phyloP scores from a whole-genome alignment of 2,113 vertebrate species.

The Petaurus breviceps region DNA sequence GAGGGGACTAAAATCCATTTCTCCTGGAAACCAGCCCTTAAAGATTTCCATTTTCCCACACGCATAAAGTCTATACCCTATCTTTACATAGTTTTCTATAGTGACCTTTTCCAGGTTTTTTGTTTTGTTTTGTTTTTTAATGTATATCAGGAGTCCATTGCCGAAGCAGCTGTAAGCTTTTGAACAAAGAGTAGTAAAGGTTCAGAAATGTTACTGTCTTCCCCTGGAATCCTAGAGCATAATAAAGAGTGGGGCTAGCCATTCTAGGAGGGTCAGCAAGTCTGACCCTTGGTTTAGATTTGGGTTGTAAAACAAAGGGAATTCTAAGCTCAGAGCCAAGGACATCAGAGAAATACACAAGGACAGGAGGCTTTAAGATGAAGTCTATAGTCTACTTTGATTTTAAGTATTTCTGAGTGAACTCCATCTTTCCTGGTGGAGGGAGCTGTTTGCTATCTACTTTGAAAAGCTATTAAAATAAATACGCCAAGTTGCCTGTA shows the following conservation, averaged over 20 bases:
- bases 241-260: not conserved
- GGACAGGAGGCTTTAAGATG: not conserved
- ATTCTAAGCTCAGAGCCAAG: not conserved
- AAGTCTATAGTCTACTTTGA: not conserved
- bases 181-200: not conserved
- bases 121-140: not conserved
- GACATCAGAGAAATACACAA: not conserved
- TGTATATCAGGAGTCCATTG: not conserved
- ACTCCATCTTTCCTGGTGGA: not conserved
- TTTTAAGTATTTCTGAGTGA: not conserved
- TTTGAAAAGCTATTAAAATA: conserved; percentile 14
- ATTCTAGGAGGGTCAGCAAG: not conserved
- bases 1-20: not conserved
- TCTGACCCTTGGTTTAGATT: not conserved
- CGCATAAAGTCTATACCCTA: not conserved
- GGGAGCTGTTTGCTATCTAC: not conserved
- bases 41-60: not conserved
- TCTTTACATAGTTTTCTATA: not conserved
- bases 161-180: not conserved
- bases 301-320: not conserved
- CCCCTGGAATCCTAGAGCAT: not conserved
- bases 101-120: not conserved
- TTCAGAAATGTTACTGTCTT: not conserved
- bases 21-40: not conserved
- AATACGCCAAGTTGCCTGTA: conserved; percentile 16